A percentile compares a stretch with the other conserved stretches of the same genome.
Evolutionary conservation across 2,113 vertebrate species (phyloP).

Genomic region (Laterallus jamaicensis): DNA sequence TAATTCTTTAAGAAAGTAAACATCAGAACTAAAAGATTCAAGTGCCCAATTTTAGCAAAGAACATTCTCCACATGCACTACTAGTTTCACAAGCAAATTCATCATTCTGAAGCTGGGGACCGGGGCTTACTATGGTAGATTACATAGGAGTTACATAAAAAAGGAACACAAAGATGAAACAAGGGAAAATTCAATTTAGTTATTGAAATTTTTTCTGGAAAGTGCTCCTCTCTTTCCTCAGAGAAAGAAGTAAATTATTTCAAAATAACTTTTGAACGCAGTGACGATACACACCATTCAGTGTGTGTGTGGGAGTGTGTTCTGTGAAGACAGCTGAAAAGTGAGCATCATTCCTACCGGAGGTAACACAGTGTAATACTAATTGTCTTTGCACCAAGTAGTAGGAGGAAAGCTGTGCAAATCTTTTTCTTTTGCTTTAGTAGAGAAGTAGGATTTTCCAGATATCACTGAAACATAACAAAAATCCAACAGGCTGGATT

Average conservation of each 20-base stretch:
- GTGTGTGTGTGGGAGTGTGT: neutral
- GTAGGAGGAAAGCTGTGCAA: neutral
- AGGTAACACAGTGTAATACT: conserved; percentile 34
- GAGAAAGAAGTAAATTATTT: conserved; percentile 26
- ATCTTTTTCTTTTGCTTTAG: conserved; percentile 37
- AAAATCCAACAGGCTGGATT: neutral
- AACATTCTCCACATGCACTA: neutral
- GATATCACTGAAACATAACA: neutral
- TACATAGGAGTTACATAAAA: neutral
- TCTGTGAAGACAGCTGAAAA: conserved; percentile 26
- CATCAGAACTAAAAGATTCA: conserved; percentile 21
- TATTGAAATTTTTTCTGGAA: neutral
- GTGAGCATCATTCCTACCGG: conserved; percentile 55
- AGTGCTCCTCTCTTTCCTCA: neutral
- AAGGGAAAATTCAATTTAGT: neutral
- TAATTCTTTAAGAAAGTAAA: conserved; percentile 28
- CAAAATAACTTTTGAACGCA: neutral
- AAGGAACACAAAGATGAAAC: neutral
- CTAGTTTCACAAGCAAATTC: neutral
- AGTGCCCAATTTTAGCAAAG: neutral
- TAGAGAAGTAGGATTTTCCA: conserved; percentile 46
- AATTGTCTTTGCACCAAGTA: conserved; percentile 10
- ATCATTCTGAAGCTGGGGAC: neutral
- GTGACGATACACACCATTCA: neutral
- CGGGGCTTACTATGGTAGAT: neutral